A percentile compares a stretch with the other conserved stretches of the same genome.
Conservation (phyloP, 2,888 invertebrate genomes). For the Drosophila borealis region DNA sequence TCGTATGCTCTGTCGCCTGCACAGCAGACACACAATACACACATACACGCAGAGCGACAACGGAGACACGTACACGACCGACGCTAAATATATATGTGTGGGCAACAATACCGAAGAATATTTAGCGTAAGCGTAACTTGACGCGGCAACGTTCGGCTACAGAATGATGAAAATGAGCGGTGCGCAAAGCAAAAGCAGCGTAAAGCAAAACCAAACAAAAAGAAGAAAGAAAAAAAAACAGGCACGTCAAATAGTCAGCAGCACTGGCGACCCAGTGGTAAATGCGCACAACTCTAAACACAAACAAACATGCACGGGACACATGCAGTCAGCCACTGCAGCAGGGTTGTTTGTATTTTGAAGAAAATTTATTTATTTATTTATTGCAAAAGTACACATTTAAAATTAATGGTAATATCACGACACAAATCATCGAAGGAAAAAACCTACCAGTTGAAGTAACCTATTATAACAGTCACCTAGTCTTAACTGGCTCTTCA, state of each 20-base stretch:
- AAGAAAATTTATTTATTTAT: neutral
- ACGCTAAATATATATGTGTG: constrained; percentile 51
- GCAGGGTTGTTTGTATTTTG: constrained; percentile 17
- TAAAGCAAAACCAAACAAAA: constrained; percentile 54
- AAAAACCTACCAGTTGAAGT: no score
- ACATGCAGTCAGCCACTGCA: constrained; percentile 24
- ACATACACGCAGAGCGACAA: constrained; percentile 17
- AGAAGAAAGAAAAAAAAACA: constrained; percentile 31
- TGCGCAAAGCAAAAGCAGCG: constrained; percentile 58
- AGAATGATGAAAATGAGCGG: constrained; percentile 65
- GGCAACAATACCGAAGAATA: constrained; percentile 48
- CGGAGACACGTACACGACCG: constrained; percentile 54
- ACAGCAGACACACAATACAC: constrained; percentile 27
- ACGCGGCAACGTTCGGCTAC: constrained; percentile 70
- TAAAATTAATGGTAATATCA: neutral
- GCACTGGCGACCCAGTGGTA: constrained; percentile 41
- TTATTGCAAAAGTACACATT: no score
- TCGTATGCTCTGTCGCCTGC: constrained; percentile 52
- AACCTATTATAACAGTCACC: no score
- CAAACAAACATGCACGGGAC: constrained; percentile 23
- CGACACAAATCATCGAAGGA: no score
- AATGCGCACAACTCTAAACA: constrained; percentile 23
- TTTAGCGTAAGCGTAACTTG: constrained; percentile 60
- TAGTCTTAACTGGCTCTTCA: no score
- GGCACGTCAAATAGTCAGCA: constrained; percentile 50